Percentiles rank a stretch among this genome's conserved stretches.
phyloP scores from a whole-genome alignment of 2,113 vertebrate genomes.

The Shinisaurus crocodilurus region DNA sequence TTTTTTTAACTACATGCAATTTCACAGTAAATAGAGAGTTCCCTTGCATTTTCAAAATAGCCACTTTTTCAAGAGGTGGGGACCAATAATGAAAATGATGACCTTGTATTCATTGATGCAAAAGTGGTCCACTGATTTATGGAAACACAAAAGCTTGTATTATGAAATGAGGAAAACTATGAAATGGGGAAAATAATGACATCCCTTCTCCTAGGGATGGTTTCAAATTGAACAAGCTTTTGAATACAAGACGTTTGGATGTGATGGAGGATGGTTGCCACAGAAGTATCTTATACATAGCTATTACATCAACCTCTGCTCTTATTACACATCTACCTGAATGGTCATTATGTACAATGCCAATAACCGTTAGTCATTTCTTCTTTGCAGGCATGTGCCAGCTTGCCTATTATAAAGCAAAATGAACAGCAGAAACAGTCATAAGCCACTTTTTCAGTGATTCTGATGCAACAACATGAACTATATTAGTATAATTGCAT shows the following conservation, averaged over 20 bases:
- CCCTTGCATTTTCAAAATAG: background rate
- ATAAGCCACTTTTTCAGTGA: background rate
- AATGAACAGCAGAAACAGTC: background rate
- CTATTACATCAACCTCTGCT: background rate
- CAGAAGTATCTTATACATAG: background rate
- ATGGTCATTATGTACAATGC: background rate
- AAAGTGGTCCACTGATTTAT: background rate
- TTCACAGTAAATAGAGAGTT: background rate
- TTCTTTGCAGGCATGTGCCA: background rate
- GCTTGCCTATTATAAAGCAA: background rate
- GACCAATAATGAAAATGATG: background rate
- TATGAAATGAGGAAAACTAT: background rate
- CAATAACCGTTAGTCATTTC: background rate
- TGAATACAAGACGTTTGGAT: background rate
- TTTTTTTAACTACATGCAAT: slow-evolving; percentile 13
- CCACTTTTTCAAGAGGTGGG: background rate
- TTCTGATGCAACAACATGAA: background rate
- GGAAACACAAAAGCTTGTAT: background rate
- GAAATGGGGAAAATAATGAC: background rate
- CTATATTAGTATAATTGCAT: background rate
- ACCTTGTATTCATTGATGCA: background rate
- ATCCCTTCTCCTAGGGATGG: background rate
- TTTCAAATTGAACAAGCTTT: background rate
- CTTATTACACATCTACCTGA: background rate
- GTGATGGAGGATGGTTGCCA: background rate